Evolutionary conservation across 2,113 vertebrate species (phyloP), one percentile per base, ranked within the genome.

Genomic region (Pelecanus crispus): DNA sequence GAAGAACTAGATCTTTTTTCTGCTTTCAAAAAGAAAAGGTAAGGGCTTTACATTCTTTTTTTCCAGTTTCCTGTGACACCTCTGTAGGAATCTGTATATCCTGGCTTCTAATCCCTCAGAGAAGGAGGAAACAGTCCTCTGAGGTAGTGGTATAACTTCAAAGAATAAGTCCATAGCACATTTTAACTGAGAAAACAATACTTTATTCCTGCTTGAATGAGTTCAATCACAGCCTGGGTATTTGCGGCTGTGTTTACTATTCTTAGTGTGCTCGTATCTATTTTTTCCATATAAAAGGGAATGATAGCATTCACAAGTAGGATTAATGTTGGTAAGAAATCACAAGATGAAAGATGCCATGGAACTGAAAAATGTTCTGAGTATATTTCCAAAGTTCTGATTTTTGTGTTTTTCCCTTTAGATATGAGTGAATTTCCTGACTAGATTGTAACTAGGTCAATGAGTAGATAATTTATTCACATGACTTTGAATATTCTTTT

Each of bases 391-490:
- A 6, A 58, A 77, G 47, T 53, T 6, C 10, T 55, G 8, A 28
- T 67, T 89, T 77, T 83, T 78, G 7, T 40, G 31, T 45, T 86
- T 87, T 47, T 11, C 59, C 42, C 59, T 31, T 83, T 86, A 72
- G 59, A 71, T 83, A 14, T 32, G 36, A 73, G 9, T 79, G 71
- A 92, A 86, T 95, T 81, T 95, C 38, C 31, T 6, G 7, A 81
- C 50, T 52, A 81, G 34, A 75, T n/a, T 81, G 34, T 71, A 94
- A 92, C 32, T 96, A 88, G 90, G 88, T 93, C 75, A 92, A 24
- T 71, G 55, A 86, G 18, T 38, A 88, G 71, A 71, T 78, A 86
- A 93, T 82, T 86, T 88, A 91, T 93, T 91, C 66, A 53, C 44
- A 72, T 56, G 40, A 49, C 11, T n/a, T 8, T 14, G 50, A 90